Evolutionary conservation across 2,113 vertebrate genomes (phyloP).

Genomic region (Percina caprodes): DNA sequence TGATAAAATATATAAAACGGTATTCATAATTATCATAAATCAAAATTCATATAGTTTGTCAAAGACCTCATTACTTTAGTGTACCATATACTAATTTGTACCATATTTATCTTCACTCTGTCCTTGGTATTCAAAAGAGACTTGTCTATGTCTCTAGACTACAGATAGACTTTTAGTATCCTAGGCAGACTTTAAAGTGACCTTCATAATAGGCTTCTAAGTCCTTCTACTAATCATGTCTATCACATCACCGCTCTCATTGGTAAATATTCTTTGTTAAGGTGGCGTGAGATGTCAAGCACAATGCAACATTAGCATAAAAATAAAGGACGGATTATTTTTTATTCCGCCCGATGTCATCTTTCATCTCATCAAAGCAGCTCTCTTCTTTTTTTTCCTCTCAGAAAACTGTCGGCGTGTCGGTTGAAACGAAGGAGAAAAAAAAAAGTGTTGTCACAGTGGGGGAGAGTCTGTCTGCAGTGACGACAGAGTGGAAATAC

Average conservation of each 20-base stretch:
- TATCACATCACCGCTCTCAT: background rate
- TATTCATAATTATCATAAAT: background rate
- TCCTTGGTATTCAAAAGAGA: slow-evolving; percentile 5
- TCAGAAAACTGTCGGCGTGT: background rate
- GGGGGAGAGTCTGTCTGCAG: background rate
- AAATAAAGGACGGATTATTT: too few relatives aligned
- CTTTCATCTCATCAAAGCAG: too few relatives aligned
- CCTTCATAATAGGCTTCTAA: too few relatives aligned
- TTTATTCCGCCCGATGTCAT: too few relatives aligned
- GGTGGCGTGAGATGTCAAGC: too few relatives aligned
- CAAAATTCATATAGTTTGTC: too few relatives aligned
- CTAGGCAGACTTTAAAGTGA: background rate
- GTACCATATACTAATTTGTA: too few relatives aligned
- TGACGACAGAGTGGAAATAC: slow-evolving; percentile 50
- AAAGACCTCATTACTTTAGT: background rate
- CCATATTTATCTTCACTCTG: slow-evolving; percentile 8
- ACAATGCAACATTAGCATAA: too few relatives aligned
- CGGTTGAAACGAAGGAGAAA: too few relatives aligned
- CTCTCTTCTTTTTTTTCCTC: too few relatives aligned
- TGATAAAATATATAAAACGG: background rate
- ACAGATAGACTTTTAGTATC: slow-evolving; percentile 12
- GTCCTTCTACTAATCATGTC: background rate
- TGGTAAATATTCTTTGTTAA: background rate
- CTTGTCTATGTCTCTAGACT: background rate
- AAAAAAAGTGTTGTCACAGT: background rate